A percentile compares a stretch with the other conserved stretches of the same genome.
phyloP scores from a whole-genome alignment of 1,140 invertebrate genomes.

The Tetramorium alpestre region DNA sequence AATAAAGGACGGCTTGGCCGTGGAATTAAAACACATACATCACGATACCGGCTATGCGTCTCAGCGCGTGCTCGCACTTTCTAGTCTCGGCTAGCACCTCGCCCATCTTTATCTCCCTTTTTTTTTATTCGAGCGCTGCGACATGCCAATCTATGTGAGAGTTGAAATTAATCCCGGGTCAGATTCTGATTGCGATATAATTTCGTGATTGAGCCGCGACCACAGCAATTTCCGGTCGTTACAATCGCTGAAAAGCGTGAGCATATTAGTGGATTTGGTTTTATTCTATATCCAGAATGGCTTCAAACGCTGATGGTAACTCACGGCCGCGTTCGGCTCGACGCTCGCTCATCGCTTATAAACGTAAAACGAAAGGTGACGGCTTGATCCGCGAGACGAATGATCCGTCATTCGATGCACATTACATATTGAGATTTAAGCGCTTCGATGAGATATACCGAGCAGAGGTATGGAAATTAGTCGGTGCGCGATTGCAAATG shows the following conservation, averaged over 20 bases:
- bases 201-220: conserved; percentile 54
- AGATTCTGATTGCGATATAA: conserved; percentile 69
- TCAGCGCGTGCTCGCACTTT: conserved; percentile 62
- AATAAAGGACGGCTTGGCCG: conserved; percentile 75
- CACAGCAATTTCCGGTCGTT: conserved; percentile 34
- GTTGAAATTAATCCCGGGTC: conserved; percentile 65
- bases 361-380: conserved; percentile 8
- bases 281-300: not conserved
- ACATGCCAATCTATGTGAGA: not conserved
- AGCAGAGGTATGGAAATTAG: conserved; percentile 41
- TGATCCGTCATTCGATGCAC: conserved; percentile 40
- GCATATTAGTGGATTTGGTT: not conserved
- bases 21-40: conserved; percentile 80
- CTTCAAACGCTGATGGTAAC: conserved; percentile 51
- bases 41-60: conserved; percentile 65
- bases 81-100: conserved; percentile 5
- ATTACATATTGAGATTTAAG: conserved; percentile 59
- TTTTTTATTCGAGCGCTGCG: not conserved
- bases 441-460: conserved; percentile 29
- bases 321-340: not conserved
- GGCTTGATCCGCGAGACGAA: conserved; percentile 30
- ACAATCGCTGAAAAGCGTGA: conserved; percentile 35
- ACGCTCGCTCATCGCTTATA: conserved; percentile 13
- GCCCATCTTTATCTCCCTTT: conserved; percentile 31
- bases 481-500: not conserved